A percentile compares a stretch with the other conserved stretches of the same genome.
Conservation (phyloP, 2,888 invertebrate species). For the Lycophotia porphyrea region DNA sequence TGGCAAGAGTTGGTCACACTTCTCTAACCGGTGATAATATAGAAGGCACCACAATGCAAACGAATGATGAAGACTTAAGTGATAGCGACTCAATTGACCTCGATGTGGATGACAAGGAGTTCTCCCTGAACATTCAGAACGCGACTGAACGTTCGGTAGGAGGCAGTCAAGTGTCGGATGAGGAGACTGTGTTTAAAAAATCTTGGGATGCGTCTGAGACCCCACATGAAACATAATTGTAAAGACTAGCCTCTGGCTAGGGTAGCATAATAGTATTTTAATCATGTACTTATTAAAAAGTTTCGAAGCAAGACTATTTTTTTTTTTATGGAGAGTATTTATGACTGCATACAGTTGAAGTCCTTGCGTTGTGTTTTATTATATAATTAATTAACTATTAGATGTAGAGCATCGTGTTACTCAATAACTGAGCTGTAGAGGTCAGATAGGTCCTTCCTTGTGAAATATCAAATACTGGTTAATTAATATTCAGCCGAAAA, state of each 20-base stretch:
- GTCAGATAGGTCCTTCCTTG: not conserved
- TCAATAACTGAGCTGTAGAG: not conserved
- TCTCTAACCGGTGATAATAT: not conserved
- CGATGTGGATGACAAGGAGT: constrained; percentile 27
- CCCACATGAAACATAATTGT: not conserved
- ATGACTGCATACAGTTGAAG: no score
- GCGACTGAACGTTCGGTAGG: not conserved
- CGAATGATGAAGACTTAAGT: constrained; percentile 10
- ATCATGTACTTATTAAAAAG: not conserved
- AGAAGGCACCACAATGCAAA: constrained; percentile 1
- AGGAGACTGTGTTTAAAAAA: not conserved
- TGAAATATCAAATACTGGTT: not conserved
- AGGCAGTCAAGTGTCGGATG: not conserved
- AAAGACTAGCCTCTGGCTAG: not conserved
- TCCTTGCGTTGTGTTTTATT: not conserved
- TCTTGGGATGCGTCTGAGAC: not conserved
- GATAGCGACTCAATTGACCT: constrained; percentile 20
- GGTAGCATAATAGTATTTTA: not conserved
- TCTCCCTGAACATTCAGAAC: not conserved
- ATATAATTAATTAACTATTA: no score
- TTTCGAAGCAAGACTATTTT: not conserved
- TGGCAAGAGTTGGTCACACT: constrained; percentile 22
- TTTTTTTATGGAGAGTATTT: not conserved
- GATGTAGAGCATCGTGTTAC: no score
- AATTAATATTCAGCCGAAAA: not conserved